Conservation (phyloP, 2,797 vertebrate genomes). For the Lithobates sylvaticus region DNA sequence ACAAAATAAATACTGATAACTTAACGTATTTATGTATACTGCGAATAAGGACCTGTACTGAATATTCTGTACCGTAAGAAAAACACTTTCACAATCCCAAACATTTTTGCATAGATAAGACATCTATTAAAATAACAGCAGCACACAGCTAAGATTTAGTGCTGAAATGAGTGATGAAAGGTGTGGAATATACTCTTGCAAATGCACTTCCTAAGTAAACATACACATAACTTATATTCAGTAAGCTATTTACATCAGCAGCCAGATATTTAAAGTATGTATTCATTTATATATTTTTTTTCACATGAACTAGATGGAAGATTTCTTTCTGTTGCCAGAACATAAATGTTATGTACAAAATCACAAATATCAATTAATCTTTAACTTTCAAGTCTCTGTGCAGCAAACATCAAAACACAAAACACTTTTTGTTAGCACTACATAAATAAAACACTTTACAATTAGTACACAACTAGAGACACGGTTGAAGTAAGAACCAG, state of each 20-base stretch:
- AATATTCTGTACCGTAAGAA: conserved; percentile 17
- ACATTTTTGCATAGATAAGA: conserved; percentile 54
- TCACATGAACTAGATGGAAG: neutral
- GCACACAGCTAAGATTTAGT: conserved; percentile 35
- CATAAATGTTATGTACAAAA: neutral
- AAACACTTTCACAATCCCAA: conserved; percentile 20
- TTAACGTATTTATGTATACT: neutral
- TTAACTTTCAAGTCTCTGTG: neutral
- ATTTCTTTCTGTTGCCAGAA: neutral
- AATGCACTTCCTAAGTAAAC: conserved; percentile 34
- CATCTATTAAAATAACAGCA: conserved; percentile 42
- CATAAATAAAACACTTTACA: neutral
- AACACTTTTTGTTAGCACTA: neutral
- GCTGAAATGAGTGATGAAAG: conserved; percentile 38
- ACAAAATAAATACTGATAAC: neutral
- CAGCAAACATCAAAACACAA: neutral
- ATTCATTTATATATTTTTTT: neutral
- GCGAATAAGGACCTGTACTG: conserved; percentile 1
- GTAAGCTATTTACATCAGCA: conserved; percentile 21
- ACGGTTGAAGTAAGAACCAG: too few species aligned
- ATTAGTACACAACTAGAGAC: too few species aligned
- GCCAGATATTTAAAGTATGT: neutral
- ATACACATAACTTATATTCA: conserved; percentile 9
- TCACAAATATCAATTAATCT: neutral
- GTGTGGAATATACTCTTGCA: conserved; percentile 24